phyloP scores from a whole-genome alignment of 2,113 vertebrate species.

The Rhagologus leucostigma region DNA sequence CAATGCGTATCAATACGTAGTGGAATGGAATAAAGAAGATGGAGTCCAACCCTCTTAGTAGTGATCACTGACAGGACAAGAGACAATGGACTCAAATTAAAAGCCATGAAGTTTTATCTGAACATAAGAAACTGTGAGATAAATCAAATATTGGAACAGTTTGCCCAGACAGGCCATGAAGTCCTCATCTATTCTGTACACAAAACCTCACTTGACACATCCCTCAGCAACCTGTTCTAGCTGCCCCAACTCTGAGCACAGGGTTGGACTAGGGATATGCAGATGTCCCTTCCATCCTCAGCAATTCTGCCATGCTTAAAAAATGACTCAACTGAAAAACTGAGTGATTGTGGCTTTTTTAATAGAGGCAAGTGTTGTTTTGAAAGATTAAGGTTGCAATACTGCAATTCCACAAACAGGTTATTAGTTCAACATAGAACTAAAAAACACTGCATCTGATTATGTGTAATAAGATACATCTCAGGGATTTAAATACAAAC shows the following conservation, averaged over 20 bases:
- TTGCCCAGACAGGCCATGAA: not conserved
- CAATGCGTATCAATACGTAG: rapidly evolving
- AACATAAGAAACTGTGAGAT: not conserved
- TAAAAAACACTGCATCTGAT: not conserved
- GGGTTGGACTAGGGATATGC: not conserved
- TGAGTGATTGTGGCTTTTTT: not conserved
- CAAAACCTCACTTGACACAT: not conserved
- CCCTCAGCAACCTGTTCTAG: not conserved
- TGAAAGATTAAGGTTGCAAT: not conserved
- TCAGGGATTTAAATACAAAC: not conserved
- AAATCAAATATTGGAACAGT: not conserved
- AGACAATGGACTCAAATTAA: not conserved
- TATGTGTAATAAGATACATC: not conserved
- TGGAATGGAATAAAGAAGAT: not conserved
- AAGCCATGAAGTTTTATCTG: not conserved
- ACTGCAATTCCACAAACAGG: not conserved
- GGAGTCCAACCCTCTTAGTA: not conserved
- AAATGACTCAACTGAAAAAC: not conserved
- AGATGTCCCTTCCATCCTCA: not conserved
- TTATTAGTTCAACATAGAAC: not conserved
- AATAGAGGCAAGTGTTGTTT: not conserved
- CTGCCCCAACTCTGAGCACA: not conserved
- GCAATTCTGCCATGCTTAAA: not conserved
- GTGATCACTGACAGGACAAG: not conserved
- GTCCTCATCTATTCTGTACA: not conserved